Percentiles rank a stretch among this genome's conserved stretches.
Conservation (phyloP, 2,113 vertebrate genomes). For the Hassar affinis region DNA sequence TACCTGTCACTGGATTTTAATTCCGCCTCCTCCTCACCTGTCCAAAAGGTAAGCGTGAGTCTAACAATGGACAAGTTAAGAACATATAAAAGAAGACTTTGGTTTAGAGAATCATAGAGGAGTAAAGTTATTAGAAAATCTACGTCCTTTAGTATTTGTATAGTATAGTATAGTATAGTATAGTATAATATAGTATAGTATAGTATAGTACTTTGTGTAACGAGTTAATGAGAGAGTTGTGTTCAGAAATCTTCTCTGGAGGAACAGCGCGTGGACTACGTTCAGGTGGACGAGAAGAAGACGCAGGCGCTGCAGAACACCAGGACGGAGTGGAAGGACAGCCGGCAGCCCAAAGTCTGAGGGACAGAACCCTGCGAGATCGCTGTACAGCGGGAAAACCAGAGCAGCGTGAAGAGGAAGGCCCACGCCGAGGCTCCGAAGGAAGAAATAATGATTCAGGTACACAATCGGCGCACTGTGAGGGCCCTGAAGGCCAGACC, state of each 20-base stretch:
- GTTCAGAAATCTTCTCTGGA: slow-evolving; percentile 86
- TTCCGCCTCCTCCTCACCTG: slow-evolving; percentile 85
- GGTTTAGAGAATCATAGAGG: neutral
- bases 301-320: slow-evolving; percentile 96
- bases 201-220: too few relatives aligned
- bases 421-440: neutral
- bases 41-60: slow-evolving; percentile 80
- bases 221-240: slow-evolving; percentile 10
- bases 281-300: slow-evolving; percentile 94
- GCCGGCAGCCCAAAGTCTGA: slow-evolving; percentile 89
- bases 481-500: neutral
- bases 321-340: slow-evolving; percentile 93
- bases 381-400: neutral
- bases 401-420: neutral
- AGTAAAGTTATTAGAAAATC: neutral
- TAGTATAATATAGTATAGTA: too few relatives aligned
- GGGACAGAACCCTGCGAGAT: neutral
- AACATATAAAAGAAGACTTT: too few relatives aligned
- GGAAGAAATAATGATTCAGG: neutral
- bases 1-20: slow-evolving; percentile 96
- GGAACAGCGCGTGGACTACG: slow-evolving; percentile 92
- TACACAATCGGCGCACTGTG: neutral
- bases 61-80: neutral
- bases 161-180: too few relatives aligned
- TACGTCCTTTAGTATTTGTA: neutral